Conservation (phyloP, 2,113 vertebrate species). For the Phyllostomus hastatus region DNA sequence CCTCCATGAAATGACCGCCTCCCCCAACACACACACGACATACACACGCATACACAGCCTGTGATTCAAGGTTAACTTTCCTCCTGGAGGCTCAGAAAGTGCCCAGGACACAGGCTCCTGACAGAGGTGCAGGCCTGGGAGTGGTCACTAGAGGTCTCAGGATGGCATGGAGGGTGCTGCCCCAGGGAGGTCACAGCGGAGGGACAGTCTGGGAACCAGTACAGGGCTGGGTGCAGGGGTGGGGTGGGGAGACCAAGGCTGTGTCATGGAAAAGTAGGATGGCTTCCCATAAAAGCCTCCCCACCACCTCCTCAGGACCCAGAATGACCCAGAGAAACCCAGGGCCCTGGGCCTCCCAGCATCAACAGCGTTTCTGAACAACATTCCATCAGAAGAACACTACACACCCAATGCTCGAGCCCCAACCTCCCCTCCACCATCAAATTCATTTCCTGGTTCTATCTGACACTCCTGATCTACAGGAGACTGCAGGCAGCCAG, state of each 20-base stretch:
- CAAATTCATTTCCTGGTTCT: background rate
- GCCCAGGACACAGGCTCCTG: background rate
- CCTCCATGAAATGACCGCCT: background rate
- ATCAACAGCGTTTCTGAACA: background rate
- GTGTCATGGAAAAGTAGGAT: background rate
- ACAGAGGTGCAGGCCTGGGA: background rate
- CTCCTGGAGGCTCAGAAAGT: background rate
- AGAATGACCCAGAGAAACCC: background rate
- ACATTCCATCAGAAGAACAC: background rate
- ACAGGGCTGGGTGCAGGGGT: background rate
- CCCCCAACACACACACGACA: background rate
- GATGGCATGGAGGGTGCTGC: background rate
- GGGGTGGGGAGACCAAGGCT: background rate
- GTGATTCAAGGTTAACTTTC: background rate
- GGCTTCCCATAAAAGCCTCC: background rate
- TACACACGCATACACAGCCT: background rate
- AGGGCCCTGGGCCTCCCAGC: background rate
- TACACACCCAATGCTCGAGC: background rate
- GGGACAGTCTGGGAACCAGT: background rate
- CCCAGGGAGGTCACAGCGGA: background rate
- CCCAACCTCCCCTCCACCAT: background rate
- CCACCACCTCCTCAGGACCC: background rate
- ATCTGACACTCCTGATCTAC: too few relatives aligned
- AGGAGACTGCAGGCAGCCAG: background rate
- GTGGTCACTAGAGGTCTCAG: background rate